Evolutionary conservation across 2,113 vertebrate genomes (phyloP), one percentile per base, ranked within the genome.

Genomic region (Centrocercus urophasianus): DNA sequence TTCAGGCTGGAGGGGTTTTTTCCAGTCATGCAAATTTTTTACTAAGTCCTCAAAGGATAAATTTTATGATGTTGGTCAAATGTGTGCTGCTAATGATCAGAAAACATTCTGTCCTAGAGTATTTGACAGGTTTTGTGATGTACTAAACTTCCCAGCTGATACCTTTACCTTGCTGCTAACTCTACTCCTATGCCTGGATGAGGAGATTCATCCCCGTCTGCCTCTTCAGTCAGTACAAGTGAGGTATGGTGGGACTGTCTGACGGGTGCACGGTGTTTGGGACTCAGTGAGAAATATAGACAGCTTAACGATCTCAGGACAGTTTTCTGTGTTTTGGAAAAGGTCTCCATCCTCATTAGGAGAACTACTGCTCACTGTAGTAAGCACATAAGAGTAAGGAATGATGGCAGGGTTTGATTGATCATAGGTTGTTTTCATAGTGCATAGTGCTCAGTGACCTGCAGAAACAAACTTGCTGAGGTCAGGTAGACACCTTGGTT

Each of bases 401-500:
- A 20, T 36, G 7, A 36, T 61, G 22, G 10, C 38, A 30, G 5
- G 36, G 12, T 27, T 11, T 47, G 12, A 28, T 54, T 17, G 52
- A 54, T 54, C 38, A 30, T 5, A 19, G 6, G 25, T 11, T 47
- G 11, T 36, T n/a, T 75, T 12, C 57, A 25, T 12, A 34, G 27
- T 13, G 25, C n/a, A 14, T 16, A 54, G 13, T 5, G 73, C 32
- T 36, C 32, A 45, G 25, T 14, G 38, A 77, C n/a, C 50, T 67
- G 50, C 56, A 77, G 45, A 63, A 36, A 28, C 14, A 32, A 59
- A 27, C 36, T 59, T 64, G 28, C 30, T 69, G 54, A 69, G 20
- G 14, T 7, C 1, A 1, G 2, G n/a, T 38, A 1, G 4, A 1
- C 42, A 40, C 20, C 8, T 56, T 61, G 17, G 34, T 67, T 72